Evolutionary conservation across 2,888 invertebrate species (phyloP).

Genomic region (Drosophila siamana): DNA sequence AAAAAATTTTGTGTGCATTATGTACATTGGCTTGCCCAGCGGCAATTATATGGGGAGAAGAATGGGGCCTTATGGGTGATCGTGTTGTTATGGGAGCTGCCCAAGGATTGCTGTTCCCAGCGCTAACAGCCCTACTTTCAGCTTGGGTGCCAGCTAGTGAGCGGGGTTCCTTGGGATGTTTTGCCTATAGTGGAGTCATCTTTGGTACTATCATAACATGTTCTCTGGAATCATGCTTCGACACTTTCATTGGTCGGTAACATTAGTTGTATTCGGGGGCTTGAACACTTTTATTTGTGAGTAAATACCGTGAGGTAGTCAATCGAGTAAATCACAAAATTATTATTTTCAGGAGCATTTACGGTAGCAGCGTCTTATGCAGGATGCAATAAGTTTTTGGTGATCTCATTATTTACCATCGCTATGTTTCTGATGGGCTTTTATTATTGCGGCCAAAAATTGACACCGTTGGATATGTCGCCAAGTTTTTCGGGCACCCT

Average conservation of each 20-base stretch:
- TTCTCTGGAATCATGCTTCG: conserved; percentile 89
- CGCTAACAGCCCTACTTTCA: conserved; percentile 91
- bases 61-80: conserved; percentile 88
- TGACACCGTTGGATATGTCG: conserved; percentile 88
- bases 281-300: conserved; percentile 88
- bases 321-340: neutral
- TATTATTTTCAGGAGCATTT: conserved; percentile 85
- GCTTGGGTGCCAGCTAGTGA: conserved; percentile 92
- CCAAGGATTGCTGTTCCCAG: conserved; percentile 93
- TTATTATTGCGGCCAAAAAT: conserved; percentile 89
- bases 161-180: conserved; percentile 90
- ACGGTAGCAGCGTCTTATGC: conserved; percentile 89
- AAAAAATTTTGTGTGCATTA: no score
- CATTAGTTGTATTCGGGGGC: conserved; percentile 91
- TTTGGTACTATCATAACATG: conserved; percentile 86
- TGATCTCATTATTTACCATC: conserved; percentile 87
- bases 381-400: conserved; percentile 87
- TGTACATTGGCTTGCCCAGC: conserved; percentile 33
- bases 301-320: conserved; percentile 9
- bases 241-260: conserved; percentile 89
- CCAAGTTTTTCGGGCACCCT: conserved; percentile 88
- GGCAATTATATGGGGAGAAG: neutral
- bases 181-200: conserved; percentile 91
- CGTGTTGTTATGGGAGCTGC: conserved; percentile 92
- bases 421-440: conserved; percentile 90